phyloP scores from a whole-genome alignment of 2,888 invertebrate genomes.

The Drosophila longiperda region DNA sequence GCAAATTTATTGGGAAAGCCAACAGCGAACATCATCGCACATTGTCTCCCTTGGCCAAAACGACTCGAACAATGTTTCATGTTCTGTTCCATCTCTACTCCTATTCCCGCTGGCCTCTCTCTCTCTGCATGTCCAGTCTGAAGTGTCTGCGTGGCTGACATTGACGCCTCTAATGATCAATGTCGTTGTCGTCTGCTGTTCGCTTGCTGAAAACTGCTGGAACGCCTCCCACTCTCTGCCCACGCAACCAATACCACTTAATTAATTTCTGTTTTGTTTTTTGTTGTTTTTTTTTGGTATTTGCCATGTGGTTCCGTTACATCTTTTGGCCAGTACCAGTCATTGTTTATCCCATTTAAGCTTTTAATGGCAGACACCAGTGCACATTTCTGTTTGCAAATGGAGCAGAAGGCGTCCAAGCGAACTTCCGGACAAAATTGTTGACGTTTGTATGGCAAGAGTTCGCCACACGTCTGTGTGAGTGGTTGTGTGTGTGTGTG shows the following conservation, averaged over 20 bases:
- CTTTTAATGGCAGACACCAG: conserved; percentile 56
- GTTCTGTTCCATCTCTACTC: conserved; percentile 15
- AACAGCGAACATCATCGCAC: conserved; percentile 18
- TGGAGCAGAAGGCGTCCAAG: conserved; percentile 39
- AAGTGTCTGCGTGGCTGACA: conserved; percentile 58
- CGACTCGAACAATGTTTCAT: conserved; percentile 40
- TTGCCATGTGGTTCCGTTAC: conserved; percentile 41
- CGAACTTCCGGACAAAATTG: conserved; percentile 57
- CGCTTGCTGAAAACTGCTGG: conserved; percentile 30
- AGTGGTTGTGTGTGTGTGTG: conserved; percentile 12
- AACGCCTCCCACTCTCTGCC: conserved; percentile 8
- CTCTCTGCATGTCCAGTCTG: conserved; percentile 7
- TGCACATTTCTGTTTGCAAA: conserved; percentile 40
- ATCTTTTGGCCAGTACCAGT: conserved; percentile 30
- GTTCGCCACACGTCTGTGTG: conserved; percentile 4
- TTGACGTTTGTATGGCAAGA: background rate
- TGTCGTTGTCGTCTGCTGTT: conserved; percentile 22
- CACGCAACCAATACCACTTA: conserved; percentile 7
- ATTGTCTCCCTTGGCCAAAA: conserved; percentile 35
- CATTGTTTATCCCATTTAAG: conserved; percentile 69
- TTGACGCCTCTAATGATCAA: conserved; percentile 71
- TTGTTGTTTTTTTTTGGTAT: conserved; percentile 20
- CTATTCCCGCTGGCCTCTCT: no score
- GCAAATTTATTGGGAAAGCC: conserved; percentile 63
- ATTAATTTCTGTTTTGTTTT: conserved; percentile 18